Base-by-base conservation (phyloP, 2,888 invertebrate species). In the Pseudococcus viburni region DNA sequence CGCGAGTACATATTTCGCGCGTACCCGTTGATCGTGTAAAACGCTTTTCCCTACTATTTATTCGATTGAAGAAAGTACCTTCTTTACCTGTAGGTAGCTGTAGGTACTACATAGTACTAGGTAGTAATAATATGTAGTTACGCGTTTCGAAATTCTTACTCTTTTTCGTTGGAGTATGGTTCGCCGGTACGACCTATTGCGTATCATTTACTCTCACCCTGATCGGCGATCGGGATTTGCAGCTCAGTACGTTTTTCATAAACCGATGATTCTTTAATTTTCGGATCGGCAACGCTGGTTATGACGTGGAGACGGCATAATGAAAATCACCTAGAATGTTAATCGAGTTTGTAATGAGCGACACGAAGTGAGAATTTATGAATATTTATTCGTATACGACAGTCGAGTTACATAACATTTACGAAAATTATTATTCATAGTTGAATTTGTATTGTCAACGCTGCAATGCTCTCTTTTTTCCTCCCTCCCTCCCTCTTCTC, bases 301-400 rank as follows among this genome's bases (percentile, higher is more conserved):
- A 42, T 42, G 8, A 9, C 8, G 42, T 9, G 8, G 3, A 42
- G 11, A 3, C 33, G 12, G 26, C 48, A 9, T 68, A 68, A 86
- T 73, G 39, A 19, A 19, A 73, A 48, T 86, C 86, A 68, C 17
- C 19, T 68, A 33, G 42, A 33, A 88, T 42, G 83, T 33, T 59
- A 88, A 88, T 88, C 33, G 19, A 33, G 83, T 17, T 46, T 59
- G 51, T 83, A 51, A 46, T 46, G 8, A 83, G 80, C 19, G 22
- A 46, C 11, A 77, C 48, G 77, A 80, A 83, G 26, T 83, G 6
- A 19, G 22, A 88, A 88, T 83, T 80, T 33, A 88, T 88, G 88
- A 88, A 88, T 88, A 83, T 80, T 83, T 80, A 88, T 88, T 88
- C 59, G 59, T 59, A 42, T 77, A 17, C 59, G 46, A 7, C 19